Conservation (phyloP, 92 coral and sea anemone species). For the Nematostella vectensis region DNA sequence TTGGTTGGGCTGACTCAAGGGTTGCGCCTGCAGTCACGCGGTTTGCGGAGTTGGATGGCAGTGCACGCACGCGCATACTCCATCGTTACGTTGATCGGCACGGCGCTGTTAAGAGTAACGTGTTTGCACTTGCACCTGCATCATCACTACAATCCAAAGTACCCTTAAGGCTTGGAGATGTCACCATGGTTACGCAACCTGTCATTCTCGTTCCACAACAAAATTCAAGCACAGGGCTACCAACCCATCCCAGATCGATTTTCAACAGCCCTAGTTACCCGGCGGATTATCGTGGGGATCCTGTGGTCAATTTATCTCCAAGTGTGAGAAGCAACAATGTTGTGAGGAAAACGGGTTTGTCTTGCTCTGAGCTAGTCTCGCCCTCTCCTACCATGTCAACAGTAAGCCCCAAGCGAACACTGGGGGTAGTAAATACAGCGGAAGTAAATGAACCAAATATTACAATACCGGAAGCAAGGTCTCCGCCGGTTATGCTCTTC, state of each 20-base stretch:
- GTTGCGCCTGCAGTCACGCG: too few species aligned
- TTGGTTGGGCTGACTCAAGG: too few species aligned
- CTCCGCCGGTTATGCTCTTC: slow-evolving; percentile 27
- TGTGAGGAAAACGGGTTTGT: background rate
- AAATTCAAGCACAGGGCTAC: background rate
- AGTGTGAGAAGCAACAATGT: background rate
- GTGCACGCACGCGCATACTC: background rate
- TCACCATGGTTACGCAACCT: background rate
- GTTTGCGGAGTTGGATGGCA: background rate
- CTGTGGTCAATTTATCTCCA: background rate
- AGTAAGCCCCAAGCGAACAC: background rate
- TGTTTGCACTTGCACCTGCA: background rate
- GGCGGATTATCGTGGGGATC: background rate
- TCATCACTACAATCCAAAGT: too few species aligned
- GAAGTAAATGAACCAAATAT: too few species aligned
- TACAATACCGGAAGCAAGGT: slow-evolving; percentile 7
- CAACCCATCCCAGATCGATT: background rate
- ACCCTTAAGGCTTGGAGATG: background rate
- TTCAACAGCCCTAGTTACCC: background rate
- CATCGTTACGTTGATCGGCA: background rate
- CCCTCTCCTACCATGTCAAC: background rate
- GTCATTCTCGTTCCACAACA: background rate
- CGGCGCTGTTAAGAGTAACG: background rate
- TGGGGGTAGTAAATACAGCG: too few species aligned
- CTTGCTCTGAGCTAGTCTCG: background rate